Base-by-base conservation (phyloP, 2,797 vertebrate species). In the Chelmon rostratus region DNA sequence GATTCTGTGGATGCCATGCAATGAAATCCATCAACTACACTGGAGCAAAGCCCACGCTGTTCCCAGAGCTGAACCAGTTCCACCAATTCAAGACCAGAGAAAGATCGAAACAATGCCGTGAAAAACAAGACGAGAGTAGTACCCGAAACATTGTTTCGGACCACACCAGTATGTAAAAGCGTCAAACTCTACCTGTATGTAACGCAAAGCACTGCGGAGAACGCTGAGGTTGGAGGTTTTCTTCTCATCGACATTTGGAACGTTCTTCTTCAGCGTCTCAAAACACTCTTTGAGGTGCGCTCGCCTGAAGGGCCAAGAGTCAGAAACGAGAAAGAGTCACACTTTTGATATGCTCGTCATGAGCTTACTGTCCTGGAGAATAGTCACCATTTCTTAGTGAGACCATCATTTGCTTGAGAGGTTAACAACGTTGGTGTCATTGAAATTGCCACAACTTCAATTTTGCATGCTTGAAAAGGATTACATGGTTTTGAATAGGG, bases 211-310 rank as follows among this genome's bases (percentile, higher is more conserved):
- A 47, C 98, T 98, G 88, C 98, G 96, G 79, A 99, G 96, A 75
- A 99, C 98, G 2, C 98, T 98, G 92, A 99, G 96, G 95, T 99
- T 99, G 88, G 98, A 99, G 13, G 98, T 99, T 94, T 99, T 99
- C 96, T 99, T 99, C 95, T 99, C 98, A 0, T 99, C 98, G 1
- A 99, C 97, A 13, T 98, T 99, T 57, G 98, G 98, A 92, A 99
- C 98, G 77, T 99, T 99, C 90, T 96, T 97, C 92, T 99, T 99
- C 85, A 99, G 94, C 0, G 97, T 99, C 93, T 99, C 98, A 82
- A 99, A 99, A 93, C 98, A 99, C 86, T 99, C 98, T 88, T 99
- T 99, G 87, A 99, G 96, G 90, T 99, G 98, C 0, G 98, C 98
- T 86, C 98, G 96, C 82, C 96, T 96, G 75, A 33, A 68, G 88